A percentile compares a stretch with the other conserved stretches of the same genome.
These are phyloP conservation scores for Vireo griseus DNA, from an alignment of 2,797 vertebrate genomes.

Conservation along the genomic window DNA sequence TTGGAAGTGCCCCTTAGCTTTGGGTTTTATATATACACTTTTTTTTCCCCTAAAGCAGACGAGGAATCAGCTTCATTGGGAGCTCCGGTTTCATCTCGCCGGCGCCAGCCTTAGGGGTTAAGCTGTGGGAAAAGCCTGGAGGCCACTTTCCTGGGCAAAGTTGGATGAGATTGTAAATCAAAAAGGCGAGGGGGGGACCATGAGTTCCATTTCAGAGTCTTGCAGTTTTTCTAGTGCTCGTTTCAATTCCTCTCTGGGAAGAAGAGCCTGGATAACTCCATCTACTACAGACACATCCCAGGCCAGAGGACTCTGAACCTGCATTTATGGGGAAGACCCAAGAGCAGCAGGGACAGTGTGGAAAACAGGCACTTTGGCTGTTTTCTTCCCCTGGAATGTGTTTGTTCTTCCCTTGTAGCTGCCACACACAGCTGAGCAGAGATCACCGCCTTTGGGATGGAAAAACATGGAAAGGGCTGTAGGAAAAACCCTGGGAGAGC, in stretches of 20 bases:
- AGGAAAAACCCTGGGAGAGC: not conserved
- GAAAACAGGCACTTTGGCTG: not conserved
- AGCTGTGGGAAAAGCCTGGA: not conserved
- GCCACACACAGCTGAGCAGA: not conserved
- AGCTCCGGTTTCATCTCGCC: not conserved
- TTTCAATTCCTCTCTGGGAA: not conserved
- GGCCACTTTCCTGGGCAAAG: not conserved
- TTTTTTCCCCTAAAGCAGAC: not conserved
- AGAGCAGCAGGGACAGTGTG: not conserved
- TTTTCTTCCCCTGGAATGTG: not conserved
- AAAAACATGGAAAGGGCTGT: not conserved
- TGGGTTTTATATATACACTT: not conserved
- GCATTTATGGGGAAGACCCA: rapidly evolving
- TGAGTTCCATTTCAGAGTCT: not conserved
- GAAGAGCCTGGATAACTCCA: not conserved
- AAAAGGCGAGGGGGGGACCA: rapidly evolving
- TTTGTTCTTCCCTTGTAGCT: not conserved
- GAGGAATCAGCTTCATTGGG: not conserved
- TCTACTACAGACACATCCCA: not conserved
- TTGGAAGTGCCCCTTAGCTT: not conserved
- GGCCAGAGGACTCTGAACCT: not conserved
- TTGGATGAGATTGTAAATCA: not conserved
- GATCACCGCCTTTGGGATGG: not conserved
- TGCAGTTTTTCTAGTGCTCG: not conserved
- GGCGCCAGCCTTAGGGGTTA: not conserved